Evolutionary conservation across 2,797 vertebrate genomes (phyloP).

Genomic region (Acropternis orthonyx): DNA sequence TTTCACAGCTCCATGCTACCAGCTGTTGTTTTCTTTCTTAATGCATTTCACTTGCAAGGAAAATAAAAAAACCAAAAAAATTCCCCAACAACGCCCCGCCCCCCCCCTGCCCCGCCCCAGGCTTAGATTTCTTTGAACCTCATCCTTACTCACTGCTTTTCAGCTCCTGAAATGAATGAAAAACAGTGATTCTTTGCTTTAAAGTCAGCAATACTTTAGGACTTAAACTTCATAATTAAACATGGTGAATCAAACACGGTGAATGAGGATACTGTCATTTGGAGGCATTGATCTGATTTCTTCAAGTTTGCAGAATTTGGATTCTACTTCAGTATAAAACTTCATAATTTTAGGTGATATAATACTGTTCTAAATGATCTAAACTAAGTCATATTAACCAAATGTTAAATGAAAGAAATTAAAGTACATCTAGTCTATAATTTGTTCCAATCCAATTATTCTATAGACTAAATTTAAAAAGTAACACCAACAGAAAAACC

Average conservation of each 20-base stretch:
- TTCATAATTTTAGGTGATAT: background rate
- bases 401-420: background rate
- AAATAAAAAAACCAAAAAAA: background rate
- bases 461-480: background rate
- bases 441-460: background rate
- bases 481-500: background rate
- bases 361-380: background rate
- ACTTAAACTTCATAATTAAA: background rate
- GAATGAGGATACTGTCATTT: background rate
- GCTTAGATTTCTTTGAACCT: conserved; percentile 43
- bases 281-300: background rate
- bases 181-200: background rate
- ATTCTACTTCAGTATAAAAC: background rate
- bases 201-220: background rate
- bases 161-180: conserved; percentile 31
- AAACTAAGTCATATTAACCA: background rate
- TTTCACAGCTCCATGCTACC: conserved; percentile 60
- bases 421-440: background rate
- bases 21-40: conserved; percentile 75
- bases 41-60: conserved; percentile 56
- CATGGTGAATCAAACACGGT: background rate
- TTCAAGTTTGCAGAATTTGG: background rate
- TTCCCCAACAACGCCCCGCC: background rate
- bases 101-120: background rate
- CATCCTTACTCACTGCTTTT: conserved; percentile 40